phyloP scores from a whole-genome alignment of 1,140 invertebrate genomes.

The Trichonephila clavata region DNA sequence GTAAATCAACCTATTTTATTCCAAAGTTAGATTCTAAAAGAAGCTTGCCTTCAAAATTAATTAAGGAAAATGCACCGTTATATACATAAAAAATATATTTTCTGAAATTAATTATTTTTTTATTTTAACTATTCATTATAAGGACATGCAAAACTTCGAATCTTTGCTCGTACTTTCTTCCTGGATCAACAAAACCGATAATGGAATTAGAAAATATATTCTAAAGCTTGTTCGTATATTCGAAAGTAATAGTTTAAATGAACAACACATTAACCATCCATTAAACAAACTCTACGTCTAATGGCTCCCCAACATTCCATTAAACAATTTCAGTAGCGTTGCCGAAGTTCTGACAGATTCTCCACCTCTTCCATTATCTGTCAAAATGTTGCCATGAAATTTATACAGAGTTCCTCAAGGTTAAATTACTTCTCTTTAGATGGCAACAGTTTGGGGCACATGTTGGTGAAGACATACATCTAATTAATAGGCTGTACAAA shows the following conservation, averaged over 20 bases:
- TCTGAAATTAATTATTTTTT: too few species aligned
- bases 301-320: neutral
- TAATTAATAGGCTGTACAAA: neutral
- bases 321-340: neutral
- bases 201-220: neutral
- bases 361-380: neutral
- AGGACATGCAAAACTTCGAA: too few species aligned
- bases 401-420: neutral
- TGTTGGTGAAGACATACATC: neutral
- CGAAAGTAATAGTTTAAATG: neutral
- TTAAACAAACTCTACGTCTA: neutral
- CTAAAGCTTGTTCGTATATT: neutral
- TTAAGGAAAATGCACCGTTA: too few species aligned
- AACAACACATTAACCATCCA: neutral
- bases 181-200: neutral
- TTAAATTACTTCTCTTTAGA: slow-evolving; percentile 13
- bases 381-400: neutral
- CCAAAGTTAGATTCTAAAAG: too few species aligned
- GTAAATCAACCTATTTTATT: too few species aligned
- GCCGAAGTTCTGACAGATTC: neutral
- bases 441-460: neutral
- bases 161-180: neutral
- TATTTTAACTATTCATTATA: too few species aligned
- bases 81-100: too few species aligned
- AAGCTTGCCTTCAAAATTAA: too few species aligned